Conservation (phyloP, 2,797 vertebrate species). For the Esox masquinongy region DNA sequence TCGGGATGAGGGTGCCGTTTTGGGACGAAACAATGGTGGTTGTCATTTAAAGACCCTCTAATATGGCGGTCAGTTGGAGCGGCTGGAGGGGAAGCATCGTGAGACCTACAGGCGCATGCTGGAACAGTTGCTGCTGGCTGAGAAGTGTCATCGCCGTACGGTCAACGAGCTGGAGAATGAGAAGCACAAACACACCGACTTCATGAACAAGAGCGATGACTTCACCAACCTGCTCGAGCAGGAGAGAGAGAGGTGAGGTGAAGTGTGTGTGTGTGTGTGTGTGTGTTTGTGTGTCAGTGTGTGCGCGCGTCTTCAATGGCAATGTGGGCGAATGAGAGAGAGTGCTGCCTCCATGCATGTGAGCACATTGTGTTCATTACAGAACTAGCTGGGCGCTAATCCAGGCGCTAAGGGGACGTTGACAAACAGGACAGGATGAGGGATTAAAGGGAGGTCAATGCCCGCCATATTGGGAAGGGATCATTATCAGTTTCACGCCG, state of each 20-base stretch:
- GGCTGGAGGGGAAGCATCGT: slow-evolving; percentile 90
- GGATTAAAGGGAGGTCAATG: background rate
- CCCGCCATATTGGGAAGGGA: background rate
- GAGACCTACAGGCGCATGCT: slow-evolving; percentile 96
- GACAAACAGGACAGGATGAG: slow-evolving; percentile 2
- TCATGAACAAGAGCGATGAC: slow-evolving; percentile 97
- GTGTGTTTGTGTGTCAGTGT: slow-evolving; percentile 64
- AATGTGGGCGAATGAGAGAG: background rate
- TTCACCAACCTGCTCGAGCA: slow-evolving; percentile 97
- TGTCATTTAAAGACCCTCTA: background rate
- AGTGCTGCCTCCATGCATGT: background rate
- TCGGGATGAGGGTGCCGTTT: background rate
- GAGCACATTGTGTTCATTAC: background rate
- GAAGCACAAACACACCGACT: slow-evolving; percentile 91
- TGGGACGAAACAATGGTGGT: background rate
- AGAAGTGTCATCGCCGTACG: slow-evolving; percentile 92
- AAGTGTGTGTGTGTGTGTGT: background rate
- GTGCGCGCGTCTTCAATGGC: background rate
- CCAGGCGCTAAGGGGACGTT: background rate
- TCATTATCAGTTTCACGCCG: background rate
- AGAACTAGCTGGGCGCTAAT: background rate
- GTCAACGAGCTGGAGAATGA: slow-evolving; percentile 90
- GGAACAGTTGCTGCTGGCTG: slow-evolving; percentile 93
- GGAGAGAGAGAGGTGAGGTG: slow-evolving; percentile 89
- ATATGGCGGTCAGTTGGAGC: slow-evolving; percentile 83